Conservation (phyloP, 2,113 vertebrate species). For the Sterna hirundo region DNA sequence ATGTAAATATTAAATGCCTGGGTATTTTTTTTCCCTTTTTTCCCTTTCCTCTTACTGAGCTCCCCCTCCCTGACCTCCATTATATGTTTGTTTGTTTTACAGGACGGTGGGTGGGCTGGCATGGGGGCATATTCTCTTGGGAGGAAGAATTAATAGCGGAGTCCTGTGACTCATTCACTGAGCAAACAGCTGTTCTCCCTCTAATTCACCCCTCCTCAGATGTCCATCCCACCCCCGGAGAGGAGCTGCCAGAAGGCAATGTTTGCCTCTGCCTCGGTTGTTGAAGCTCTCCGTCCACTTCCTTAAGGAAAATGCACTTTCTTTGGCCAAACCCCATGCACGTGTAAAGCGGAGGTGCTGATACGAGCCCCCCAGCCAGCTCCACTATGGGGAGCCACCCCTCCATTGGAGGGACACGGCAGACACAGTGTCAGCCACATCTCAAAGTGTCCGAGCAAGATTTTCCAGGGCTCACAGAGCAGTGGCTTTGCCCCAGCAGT, state of each 20-base stretch:
- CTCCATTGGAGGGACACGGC: fast-evolving
- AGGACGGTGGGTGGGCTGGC: conserved; percentile 40
- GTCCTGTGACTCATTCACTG: conserved; percentile 29
- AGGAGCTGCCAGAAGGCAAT: conserved; percentile 3
- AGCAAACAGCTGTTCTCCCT: conserved; percentile 45
- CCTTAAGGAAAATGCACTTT: neutral
- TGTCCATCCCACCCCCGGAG: neutral
- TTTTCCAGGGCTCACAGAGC: neutral
- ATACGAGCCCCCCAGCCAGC: fast-evolving
- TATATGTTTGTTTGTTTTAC: conserved; percentile 36
- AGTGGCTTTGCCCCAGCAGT: neutral
- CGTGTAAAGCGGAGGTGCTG: fast-evolving
- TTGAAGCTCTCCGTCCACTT: neutral
- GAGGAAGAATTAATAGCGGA: conserved; percentile 41
- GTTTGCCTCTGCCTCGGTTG: neutral
- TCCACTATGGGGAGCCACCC: fast-evolving
- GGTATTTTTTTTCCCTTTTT: neutral
- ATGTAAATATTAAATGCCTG: conserved; percentile 56
- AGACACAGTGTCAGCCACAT: fast-evolving
- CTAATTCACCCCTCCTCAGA: conserved; percentile 26
- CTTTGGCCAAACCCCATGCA: fast-evolving
- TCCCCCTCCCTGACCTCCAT: neutral
- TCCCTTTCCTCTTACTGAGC: neutral
- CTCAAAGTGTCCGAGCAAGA: neutral
- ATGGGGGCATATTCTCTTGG: neutral